Conservation (phyloP, 2,113 vertebrate species). For the Morone saxatilis region DNA sequence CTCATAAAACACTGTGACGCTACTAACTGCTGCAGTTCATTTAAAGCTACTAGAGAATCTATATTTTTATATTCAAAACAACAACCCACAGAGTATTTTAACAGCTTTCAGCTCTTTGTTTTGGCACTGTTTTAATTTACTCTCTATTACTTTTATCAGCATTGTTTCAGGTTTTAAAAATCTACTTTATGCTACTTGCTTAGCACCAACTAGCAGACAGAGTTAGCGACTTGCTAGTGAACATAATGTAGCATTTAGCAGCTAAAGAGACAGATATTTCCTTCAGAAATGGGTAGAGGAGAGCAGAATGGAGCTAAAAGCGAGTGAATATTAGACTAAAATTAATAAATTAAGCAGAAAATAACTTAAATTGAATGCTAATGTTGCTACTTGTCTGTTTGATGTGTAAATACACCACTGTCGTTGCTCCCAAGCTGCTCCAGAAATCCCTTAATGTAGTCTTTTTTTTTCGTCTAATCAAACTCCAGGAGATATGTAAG, state of each 20-base stretch:
- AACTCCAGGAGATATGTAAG: constrained; percentile 83
- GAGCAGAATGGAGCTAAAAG: not conserved
- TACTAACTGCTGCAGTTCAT: constrained; percentile 9
- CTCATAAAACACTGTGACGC: constrained; percentile 36
- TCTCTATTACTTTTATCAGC: not conserved
- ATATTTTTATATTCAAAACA: not conserved
- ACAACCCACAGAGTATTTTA: not conserved
- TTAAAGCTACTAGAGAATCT: not conserved
- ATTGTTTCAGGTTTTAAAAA: not conserved
- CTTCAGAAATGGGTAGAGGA: not conserved
- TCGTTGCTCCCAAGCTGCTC: not conserved
- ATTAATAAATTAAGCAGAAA: not conserved
- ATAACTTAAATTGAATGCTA: not conserved
- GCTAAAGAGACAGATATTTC: not conserved
- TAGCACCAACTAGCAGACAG: not conserved
- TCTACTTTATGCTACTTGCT: no score
- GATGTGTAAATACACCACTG: not conserved
- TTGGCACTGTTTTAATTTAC: not conserved
- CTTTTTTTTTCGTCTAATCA: not conserved
- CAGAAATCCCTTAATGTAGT: not conserved
- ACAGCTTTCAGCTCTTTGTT: not conserved
- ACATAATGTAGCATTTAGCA: not conserved
- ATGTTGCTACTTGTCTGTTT: not conserved
- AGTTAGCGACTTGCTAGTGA: not conserved
- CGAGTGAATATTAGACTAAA: not conserved